phyloP scores from a whole-genome alignment of 2,113 vertebrate genomes.

The Cricetomys ansorgei region DNA sequence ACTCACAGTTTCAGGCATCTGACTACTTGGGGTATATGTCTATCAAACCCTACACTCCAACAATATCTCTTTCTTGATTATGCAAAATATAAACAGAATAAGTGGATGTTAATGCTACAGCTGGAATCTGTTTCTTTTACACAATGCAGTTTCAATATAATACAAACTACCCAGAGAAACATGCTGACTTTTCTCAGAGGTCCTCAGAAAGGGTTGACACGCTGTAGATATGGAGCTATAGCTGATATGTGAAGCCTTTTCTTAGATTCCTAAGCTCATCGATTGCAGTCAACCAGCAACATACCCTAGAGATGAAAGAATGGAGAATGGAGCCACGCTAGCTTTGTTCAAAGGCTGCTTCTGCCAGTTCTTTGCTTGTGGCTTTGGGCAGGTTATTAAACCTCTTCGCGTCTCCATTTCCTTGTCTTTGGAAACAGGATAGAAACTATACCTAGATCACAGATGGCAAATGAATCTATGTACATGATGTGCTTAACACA shows the following conservation, averaged over 20 bases:
- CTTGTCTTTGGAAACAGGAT: not conserved
- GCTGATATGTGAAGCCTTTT: not conserved
- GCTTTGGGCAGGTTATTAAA: not conserved
- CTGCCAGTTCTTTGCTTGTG: not conserved
- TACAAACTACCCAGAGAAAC: not conserved
- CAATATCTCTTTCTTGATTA: not conserved
- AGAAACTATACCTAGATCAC: not conserved
- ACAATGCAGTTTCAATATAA: not conserved
- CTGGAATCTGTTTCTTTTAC: not conserved
- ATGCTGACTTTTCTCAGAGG: not conserved
- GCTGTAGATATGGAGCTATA: not conserved
- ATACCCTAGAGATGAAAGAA: not conserved
- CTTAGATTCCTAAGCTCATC: not conserved
- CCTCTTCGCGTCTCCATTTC: not conserved
- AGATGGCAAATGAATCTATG: not conserved
- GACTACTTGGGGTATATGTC: not conserved
- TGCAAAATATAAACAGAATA: slow-evolving; percentile 14
- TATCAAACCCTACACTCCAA: not conserved
- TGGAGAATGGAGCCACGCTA: not conserved
- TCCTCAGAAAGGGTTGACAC: not conserved
- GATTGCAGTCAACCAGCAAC: not conserved
- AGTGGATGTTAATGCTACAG: not conserved
- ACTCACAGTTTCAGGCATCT: not conserved
- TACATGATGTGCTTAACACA: not conserved
- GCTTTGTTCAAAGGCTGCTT: not conserved